These are phyloP conservation scores for Dryoscopus gambensis DNA, from an alignment of 2,113 vertebrate species.

Conservation along the genomic window DNA sequence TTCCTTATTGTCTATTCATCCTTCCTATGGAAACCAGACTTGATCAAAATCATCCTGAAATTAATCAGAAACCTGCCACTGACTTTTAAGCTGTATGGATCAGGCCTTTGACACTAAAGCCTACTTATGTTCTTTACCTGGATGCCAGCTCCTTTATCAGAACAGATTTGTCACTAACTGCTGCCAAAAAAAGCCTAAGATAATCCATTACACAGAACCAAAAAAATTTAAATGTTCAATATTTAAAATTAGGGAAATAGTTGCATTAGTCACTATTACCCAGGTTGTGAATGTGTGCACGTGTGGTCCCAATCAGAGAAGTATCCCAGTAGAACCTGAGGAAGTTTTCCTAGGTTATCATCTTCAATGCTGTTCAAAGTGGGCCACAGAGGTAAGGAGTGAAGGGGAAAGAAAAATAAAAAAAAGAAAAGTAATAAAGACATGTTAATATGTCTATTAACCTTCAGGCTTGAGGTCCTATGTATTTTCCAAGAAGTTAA, in stretches of 20 bases:
- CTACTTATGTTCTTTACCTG: background rate
- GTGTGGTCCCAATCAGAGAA: background rate
- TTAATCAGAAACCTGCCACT: background rate
- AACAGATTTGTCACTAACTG: background rate
- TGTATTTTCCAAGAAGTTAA: background rate
- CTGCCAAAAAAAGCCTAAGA: background rate
- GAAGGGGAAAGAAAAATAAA: background rate
- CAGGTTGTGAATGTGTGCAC: background rate
- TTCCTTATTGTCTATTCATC: background rate
- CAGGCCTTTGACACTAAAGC: background rate
- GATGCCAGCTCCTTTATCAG: background rate
- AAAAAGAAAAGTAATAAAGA: background rate
- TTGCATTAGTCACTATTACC: background rate
- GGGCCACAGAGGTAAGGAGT: fast-evolving
- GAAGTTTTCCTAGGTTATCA: background rate
- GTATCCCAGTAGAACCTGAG: background rate
- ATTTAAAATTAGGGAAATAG: background rate
- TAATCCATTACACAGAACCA: background rate
- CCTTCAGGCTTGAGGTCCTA: background rate
- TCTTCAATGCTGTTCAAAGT: background rate
- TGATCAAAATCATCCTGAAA: background rate
- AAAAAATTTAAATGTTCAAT: background rate
- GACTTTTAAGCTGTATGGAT: background rate
- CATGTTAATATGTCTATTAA: background rate
- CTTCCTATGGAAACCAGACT: background rate